Base-by-base conservation (phyloP, 2,113 vertebrate species). In the Sapayoa aenigma region DNA sequence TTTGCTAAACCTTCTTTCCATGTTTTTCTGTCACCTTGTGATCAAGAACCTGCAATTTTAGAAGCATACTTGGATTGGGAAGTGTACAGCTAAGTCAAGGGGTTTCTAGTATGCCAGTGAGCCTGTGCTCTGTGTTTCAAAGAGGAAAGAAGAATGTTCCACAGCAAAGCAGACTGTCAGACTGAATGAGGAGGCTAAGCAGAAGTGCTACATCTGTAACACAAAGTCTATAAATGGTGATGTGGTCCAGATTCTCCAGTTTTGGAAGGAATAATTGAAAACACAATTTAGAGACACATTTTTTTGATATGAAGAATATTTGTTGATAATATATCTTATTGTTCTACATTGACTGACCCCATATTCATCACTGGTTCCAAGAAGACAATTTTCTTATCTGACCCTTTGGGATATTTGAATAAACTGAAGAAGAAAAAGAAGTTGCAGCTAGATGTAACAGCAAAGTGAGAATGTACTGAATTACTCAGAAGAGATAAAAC, bases 401-500 rank as follows among this genome's bases (percentile, higher is more conserved):
- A 87, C 37, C 37, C 66, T 81, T 83, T 97, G 74, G 74, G 83
- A 85, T 78, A 69, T 67, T 85, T 93, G 79, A 94, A 87, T 87
- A 82, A 89, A 83, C 90, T 95, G 74, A 5, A 66, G 21, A 78
- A 78, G 58, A 69, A 92, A 89, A 90, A 84, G 46, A 52, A 65
- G 73, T 68, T 77, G 39, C 66, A 88, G 60, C 41, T 67, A 65
- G 20, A 53, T 77, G 44, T 88, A 90, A 77, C 46, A 62, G 44
- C 62, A 68, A 84, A 93, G 62, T 95, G 37, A 83, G 42, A 94
- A 94, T 67, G 24, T 77, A 81, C 62, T 84, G 81, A 90, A 85
- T 93, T 90, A 89, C 71, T 87, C 52, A 71, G 77, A 96, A 87
- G 68, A 90, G 90, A 85, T 78, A 96, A 91, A 95, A 79, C 33